Percentiles rank a stretch among this genome's conserved stretches.
These are phyloP conservation scores for Camarhynchus parvulus DNA, from an alignment of 2,113 vertebrate genomes.

Conservation along the genomic window DNA sequence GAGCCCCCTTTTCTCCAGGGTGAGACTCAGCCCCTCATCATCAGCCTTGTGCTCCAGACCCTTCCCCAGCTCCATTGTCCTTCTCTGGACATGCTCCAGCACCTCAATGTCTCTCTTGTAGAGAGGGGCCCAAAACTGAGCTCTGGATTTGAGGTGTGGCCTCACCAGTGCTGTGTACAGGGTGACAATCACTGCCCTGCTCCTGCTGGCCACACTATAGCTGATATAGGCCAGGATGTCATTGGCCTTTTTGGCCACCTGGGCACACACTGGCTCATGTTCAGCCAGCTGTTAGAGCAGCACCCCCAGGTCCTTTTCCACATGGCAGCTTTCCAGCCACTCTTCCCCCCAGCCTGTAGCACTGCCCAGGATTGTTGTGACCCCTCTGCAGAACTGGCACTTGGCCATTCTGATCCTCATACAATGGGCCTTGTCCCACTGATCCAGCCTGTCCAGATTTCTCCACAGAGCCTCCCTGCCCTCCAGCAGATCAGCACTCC, in stretches of 20 bases:
- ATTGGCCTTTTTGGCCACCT: neutral
- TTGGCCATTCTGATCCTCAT: neutral
- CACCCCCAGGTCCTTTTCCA: neutral
- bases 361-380: neutral
- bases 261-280: rapidly evolving
- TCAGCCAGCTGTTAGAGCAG: neutral
- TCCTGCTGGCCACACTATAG: neutral
- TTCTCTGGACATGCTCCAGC: neutral
- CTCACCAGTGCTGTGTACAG: rapidly evolving
- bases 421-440: rapidly evolving
- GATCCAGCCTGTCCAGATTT: neutral
- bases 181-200: neutral
- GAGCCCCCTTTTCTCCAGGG: neutral
- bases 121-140: neutral
- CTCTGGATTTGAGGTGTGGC: rapidly evolving
- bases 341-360: neutral
- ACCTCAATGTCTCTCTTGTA: too few relatives aligned
- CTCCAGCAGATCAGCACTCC: neutral
- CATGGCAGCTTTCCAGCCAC: neutral
- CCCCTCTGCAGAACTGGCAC: neutral
- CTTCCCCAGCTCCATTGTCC: rapidly evolving
- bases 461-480: neutral
- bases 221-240: neutral
- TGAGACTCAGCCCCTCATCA: neutral
- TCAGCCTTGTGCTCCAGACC: neutral